These are phyloP conservation scores for Perodicticus potto DNA, from an alignment of 2,797 vertebrate species.

Conservation along the genomic window DNA sequence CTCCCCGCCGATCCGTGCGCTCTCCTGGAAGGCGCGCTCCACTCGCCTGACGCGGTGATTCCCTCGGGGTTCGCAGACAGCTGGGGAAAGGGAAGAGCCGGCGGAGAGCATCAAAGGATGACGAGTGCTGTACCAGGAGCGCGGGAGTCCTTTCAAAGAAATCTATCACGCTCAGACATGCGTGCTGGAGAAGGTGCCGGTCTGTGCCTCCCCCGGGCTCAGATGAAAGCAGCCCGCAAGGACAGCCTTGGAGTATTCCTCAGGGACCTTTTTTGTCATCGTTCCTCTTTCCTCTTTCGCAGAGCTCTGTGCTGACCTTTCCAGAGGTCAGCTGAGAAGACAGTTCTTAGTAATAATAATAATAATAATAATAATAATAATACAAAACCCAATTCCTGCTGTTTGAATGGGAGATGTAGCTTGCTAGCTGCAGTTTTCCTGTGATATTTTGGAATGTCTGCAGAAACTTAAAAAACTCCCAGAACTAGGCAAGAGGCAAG, in stretches of 20 bases:
- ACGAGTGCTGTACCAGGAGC: conserved; percentile 56
- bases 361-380: not conserved
- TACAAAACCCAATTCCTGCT: conserved; percentile 65
- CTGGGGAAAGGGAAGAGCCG: conserved; percentile 76
- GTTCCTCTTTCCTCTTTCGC: conserved; percentile 67
- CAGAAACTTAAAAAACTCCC: conserved; percentile 80
- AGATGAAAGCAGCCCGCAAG: conserved; percentile 80
- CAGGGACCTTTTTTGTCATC: conserved; percentile 74
- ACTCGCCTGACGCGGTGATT: conserved; percentile 63
- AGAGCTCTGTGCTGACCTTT: conserved; percentile 81
- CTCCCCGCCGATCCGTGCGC: conserved; percentile 65
- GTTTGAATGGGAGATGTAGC: conserved; percentile 76
- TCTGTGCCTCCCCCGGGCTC: conserved; percentile 69
- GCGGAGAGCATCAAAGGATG: conserved; percentile 69
- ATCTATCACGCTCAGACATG: conserved; percentile 65
- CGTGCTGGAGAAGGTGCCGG: conserved; percentile 68
- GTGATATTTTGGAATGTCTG: conserved; percentile 82
- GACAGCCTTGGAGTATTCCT: conserved; percentile 77
- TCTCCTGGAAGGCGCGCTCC: conserved; percentile 58
- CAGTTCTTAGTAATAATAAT: conserved; percentile 48
- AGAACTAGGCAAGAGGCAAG: conserved; percentile 67
- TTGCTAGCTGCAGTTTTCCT: conserved; percentile 82
- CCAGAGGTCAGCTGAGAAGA: conserved; percentile 83
- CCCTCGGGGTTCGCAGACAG: conserved; percentile 73
- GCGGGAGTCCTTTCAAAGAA: conserved; percentile 70